Evolutionary conservation across 2,113 vertebrate genomes (phyloP).

Genomic region (Spheniscus mendiculus): DNA sequence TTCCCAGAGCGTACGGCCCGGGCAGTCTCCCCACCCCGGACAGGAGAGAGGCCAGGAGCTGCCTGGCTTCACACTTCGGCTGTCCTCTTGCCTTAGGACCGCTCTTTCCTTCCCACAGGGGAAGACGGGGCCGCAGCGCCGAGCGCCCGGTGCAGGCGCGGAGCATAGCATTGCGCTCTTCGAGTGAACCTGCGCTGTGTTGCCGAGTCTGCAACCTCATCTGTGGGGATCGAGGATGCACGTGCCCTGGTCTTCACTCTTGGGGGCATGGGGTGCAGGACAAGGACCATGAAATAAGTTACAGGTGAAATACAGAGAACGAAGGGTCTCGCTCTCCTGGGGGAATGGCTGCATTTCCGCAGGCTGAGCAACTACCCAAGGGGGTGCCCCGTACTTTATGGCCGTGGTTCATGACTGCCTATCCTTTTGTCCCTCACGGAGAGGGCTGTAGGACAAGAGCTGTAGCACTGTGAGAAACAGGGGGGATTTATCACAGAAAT

Average conservation of each 20-base stretch:
- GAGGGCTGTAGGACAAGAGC: background rate
- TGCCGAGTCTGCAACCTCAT: accelerated
- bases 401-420: background rate
- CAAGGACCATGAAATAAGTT: background rate
- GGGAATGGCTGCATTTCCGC: background rate
- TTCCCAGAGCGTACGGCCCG: accelerated
- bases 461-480: background rate
- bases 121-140: background rate
- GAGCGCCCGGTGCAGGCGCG: accelerated
- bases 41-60: accelerated
- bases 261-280: accelerated
- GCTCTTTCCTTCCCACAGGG: background rate
- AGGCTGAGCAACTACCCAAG: background rate
- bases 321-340: background rate
- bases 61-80: background rate
- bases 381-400: accelerated
- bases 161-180: accelerated
- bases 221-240: accelerated
- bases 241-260: accelerated
- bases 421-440: background rate
- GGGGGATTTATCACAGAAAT: background rate
- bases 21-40: accelerated
- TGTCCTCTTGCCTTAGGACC: background rate
- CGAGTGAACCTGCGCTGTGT: accelerated
- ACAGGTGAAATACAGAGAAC: accelerated